These are phyloP conservation scores for Automeris io DNA, from an alignment of 2,888 invertebrate genomes.

Conservation along the genomic window DNA sequence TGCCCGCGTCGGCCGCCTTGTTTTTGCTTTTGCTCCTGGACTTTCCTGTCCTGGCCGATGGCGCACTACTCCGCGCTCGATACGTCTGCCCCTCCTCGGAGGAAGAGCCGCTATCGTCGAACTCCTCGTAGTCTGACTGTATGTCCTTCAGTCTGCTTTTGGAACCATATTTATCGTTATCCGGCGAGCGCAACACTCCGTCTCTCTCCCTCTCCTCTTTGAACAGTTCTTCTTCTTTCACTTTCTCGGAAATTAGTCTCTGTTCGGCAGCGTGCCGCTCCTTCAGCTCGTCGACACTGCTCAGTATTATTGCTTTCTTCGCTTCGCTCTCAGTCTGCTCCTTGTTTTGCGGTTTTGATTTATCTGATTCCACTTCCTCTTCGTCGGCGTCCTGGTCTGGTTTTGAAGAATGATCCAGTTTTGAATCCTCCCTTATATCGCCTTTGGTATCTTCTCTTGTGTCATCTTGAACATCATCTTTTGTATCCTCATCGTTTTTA, in stretches of 20 bases:
- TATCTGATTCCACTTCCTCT: slow-evolving; percentile 34
- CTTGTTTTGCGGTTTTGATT: slow-evolving; percentile 30
- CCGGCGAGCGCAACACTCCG: slow-evolving; percentile 18
- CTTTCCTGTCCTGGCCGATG: slow-evolving; percentile 11
- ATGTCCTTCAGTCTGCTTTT: slow-evolving; percentile 14
- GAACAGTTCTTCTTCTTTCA: slow-evolving; percentile 56
- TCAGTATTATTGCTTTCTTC: slow-evolving; percentile 51
- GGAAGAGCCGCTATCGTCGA: slow-evolving; percentile 34
- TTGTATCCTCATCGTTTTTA: slow-evolving; percentile 12
- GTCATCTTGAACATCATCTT: slow-evolving; percentile 13
- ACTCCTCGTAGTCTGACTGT: slow-evolving; percentile 47
- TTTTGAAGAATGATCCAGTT: too few species aligned
- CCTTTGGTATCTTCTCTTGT: slow-evolving; percentile 6
- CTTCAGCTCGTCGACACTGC: slow-evolving; percentile 58
- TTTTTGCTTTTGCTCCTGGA: slow-evolving; percentile 18
- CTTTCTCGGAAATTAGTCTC: slow-evolving; percentile 46
- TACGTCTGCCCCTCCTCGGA: slow-evolving; percentile 45
- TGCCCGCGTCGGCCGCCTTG: slow-evolving; percentile 31
- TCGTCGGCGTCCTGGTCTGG: slow-evolving; percentile 38
- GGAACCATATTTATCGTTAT: slow-evolving; percentile 35
- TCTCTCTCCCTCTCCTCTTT: slow-evolving; percentile 49
- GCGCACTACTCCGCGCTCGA: slow-evolving; percentile 14
- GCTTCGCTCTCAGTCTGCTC: slow-evolving; percentile 50
- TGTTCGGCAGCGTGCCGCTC: slow-evolving; percentile 57
- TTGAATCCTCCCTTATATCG: too few species aligned